A percentile compares a stretch with the other conserved stretches of the same genome.
These are phyloP conservation scores for Nanorana parkeri DNA, from an alignment of 2,113 vertebrate genomes.

Conservation along the genomic window DNA sequence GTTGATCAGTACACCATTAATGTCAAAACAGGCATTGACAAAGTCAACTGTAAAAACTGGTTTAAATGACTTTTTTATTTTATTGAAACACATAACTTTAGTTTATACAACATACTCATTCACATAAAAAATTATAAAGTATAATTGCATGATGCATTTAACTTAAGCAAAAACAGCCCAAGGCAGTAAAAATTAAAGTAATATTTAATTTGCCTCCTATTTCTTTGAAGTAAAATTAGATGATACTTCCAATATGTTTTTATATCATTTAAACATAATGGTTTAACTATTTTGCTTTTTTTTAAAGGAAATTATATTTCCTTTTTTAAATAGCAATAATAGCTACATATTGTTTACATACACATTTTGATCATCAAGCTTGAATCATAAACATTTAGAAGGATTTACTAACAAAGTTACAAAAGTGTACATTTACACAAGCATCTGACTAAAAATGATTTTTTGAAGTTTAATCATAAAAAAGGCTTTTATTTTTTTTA, in stretches of 20 bases:
- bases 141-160: conserved; percentile 42
- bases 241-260: conserved; percentile 13
- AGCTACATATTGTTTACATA: not conserved
- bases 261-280: not conserved
- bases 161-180: conserved; percentile 27
- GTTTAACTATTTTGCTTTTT: not conserved
- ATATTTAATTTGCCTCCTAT: conserved; percentile 42
- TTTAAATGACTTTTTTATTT: no score
- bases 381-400: no score
- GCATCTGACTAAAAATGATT: no score
- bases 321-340: not conserved
- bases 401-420: no score
- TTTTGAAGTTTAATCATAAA: no score
- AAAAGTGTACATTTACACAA: no score
- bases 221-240: conserved; percentile 44
- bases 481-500: no score
- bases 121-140: conserved; percentile 8
- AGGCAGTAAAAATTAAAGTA: conserved; percentile 26
- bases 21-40: no score
- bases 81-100: not conserved
- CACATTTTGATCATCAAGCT: no score
- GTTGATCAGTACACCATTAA: no score
- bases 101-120: conserved; percentile 27
- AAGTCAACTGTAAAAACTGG: no score
- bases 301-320: not conserved